Evolutionary conservation across 2,888 invertebrate species (phyloP).

Genomic region (Agriopis aurantiaria): DNA sequence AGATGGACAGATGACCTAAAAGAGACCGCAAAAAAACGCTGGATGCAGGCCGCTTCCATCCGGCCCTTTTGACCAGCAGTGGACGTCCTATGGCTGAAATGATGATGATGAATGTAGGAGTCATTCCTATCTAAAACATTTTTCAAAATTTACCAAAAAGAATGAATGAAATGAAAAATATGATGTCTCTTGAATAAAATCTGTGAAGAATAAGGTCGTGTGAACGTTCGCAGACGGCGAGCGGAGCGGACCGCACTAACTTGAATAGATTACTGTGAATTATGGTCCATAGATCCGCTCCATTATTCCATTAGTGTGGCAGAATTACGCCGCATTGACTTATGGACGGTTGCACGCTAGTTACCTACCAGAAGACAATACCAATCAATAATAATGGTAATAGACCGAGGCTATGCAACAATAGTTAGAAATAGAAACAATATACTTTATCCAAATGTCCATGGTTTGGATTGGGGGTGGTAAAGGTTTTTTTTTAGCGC

Average conservation of each 20-base stretch:
- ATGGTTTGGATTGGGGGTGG: no score
- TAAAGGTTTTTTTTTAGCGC: no score
- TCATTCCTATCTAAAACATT: background rate
- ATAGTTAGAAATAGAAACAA: no score
- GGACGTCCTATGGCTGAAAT: no score
- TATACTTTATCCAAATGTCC: no score
- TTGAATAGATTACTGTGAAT: constrained; percentile 48
- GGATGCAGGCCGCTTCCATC: no score
- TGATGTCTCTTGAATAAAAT: constrained; percentile 22
- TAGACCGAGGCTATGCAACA: no score
- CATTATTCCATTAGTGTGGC: constrained; percentile 60
- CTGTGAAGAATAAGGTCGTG: constrained; percentile 15
- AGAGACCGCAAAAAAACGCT: no score
- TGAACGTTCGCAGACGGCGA: constrained; percentile 21
- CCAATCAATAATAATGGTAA: background rate
- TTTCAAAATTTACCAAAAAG: background rate
- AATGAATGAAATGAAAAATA: no score
- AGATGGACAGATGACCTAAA: no score
- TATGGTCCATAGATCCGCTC: constrained; percentile 56
- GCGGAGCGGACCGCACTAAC: constrained; percentile 20
- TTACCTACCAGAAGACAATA: background rate
- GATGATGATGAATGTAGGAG: no score
- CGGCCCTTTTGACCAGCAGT: no score
- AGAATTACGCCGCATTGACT: constrained; percentile 57
- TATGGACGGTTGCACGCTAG: constrained; percentile 42